Evolutionary conservation across 2,113 vertebrate species (phyloP).

Genomic region (Corythoichthys intestinalis): DNA sequence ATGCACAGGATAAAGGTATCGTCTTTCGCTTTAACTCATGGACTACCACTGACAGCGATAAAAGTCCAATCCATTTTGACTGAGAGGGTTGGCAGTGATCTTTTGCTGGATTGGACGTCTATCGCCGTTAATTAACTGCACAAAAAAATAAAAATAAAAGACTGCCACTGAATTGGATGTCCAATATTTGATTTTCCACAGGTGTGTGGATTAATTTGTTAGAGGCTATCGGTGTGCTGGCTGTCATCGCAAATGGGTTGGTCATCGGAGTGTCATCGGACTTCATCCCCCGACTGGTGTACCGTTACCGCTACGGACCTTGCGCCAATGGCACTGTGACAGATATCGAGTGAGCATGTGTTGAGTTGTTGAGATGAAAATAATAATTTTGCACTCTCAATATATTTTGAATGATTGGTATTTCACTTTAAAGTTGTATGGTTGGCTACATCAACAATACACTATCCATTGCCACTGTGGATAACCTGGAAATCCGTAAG

Average conservation of each 20-base stretch:
- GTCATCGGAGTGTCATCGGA: conserved; percentile 90
- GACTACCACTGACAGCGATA: too few relatives aligned
- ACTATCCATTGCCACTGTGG: conserved; percentile 74
- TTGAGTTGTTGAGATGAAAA: neutral
- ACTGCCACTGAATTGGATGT: too few relatives aligned
- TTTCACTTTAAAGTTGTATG: conserved; percentile 76
- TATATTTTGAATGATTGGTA: neutral
- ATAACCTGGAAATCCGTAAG: conserved; percentile 25
- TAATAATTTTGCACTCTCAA: neutral
- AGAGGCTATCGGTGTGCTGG: conserved; percentile 85
- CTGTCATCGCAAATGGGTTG: conserved; percentile 90
- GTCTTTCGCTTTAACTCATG: too few relatives aligned
- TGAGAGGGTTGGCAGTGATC: too few relatives aligned
- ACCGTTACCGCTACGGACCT: conserved; percentile 82
- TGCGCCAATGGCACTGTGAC: conserved; percentile 61
- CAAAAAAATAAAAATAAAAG: too few relatives aligned
- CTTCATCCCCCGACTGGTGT: conserved; percentile 88
- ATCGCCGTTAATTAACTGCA: too few relatives aligned
- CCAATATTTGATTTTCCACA: conserved; percentile 43
- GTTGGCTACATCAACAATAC: conserved; percentile 85
- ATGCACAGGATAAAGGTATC: too few relatives aligned
- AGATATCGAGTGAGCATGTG: conserved; percentile 41
- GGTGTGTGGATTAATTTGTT: conserved; percentile 87
- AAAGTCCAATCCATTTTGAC: too few relatives aligned
- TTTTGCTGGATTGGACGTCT: too few relatives aligned